Evolutionary conservation across 2,888 invertebrate genomes (phyloP).

Genomic region (Tholera decimalis): DNA sequence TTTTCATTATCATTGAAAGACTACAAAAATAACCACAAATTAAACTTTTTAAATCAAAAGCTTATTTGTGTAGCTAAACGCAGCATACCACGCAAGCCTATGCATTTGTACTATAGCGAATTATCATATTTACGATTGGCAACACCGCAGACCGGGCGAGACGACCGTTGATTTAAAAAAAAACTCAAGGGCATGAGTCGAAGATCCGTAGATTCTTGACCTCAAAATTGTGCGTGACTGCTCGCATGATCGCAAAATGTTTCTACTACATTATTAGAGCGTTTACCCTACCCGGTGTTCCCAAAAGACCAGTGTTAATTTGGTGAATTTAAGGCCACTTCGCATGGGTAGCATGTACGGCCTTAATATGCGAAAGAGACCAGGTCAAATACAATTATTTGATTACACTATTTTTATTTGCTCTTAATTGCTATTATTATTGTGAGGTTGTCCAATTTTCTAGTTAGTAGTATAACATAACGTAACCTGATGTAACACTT

Average conservation of each 20-base stretch:
- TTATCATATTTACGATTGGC: slow-evolving; percentile 60
- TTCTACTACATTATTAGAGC: slow-evolving; percentile 68
- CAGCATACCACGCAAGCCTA: slow-evolving; percentile 34
- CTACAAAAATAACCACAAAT: slow-evolving; percentile 14
- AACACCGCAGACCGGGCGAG: slow-evolving; percentile 57
- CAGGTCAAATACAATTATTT: slow-evolving; percentile 13
- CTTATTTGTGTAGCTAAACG: slow-evolving; percentile 35
- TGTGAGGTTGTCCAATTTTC: slow-evolving; percentile 6
- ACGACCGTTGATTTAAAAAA: slow-evolving; percentile 80
- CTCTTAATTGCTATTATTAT: not conserved
- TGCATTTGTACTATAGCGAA: slow-evolving; percentile 45
- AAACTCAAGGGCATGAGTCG: slow-evolving; percentile 87
- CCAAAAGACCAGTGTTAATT: slow-evolving; percentile 48
- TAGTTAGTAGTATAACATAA: slow-evolving; percentile 1
- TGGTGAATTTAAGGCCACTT: slow-evolving; percentile 18
- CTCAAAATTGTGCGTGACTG: slow-evolving; percentile 75
- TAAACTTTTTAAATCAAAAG: slow-evolving; percentile 21
- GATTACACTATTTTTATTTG: slow-evolving; percentile 5
- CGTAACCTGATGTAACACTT: not conserved
- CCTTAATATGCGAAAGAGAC: slow-evolving; percentile 32
- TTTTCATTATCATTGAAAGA: not conserved
- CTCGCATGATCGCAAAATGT: slow-evolving; percentile 67
- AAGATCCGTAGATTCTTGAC: slow-evolving; percentile 87
- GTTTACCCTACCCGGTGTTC: slow-evolving; percentile 66
- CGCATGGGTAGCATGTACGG: slow-evolving; percentile 20